These are phyloP conservation scores for Scaptomyza polygonia DNA, from an alignment of 2,888 invertebrate genomes.

Conservation along the genomic window DNA sequence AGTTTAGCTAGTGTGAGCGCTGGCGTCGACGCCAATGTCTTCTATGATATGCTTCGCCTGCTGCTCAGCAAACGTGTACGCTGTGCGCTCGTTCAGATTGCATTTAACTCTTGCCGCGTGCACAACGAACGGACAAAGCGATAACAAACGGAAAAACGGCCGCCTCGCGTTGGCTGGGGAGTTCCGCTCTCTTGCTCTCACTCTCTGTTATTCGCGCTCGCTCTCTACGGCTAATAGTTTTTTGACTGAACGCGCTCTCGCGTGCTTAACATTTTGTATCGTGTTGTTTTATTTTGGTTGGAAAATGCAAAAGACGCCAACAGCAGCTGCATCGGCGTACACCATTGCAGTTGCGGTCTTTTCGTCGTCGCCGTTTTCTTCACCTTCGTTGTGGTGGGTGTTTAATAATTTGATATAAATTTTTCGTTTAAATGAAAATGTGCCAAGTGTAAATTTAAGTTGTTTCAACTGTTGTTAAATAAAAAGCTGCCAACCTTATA, in stretches of 20 bases:
- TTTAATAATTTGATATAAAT: conserved; percentile 49
- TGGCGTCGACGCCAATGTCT: conserved; percentile 40
- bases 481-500: conserved; percentile 33
- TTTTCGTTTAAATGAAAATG: conserved; percentile 39
- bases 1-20: no score
- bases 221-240: conserved; percentile 20
- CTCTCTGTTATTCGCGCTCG: neutral
- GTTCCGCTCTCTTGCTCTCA: conserved; percentile 46
- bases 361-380: conserved; percentile 7
- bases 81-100: conserved; percentile 71
- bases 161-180: conserved; percentile 58
- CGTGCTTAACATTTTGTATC: conserved; percentile 34
- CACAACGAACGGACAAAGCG: conserved; percentile 63
- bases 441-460: conserved; percentile 54
- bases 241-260: conserved; percentile 18
- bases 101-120: conserved; percentile 79
- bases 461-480: conserved; percentile 9
- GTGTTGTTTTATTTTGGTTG: conserved; percentile 47
- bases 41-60: conserved; percentile 44
- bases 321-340: conserved; percentile 36
- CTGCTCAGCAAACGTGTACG: conserved; percentile 29
- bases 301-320: conserved; percentile 61
- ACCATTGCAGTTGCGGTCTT: conserved; percentile 29
- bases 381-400: conserved; percentile 53
- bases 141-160: conserved; percentile 56